Base-by-base conservation (phyloP, 2,888 invertebrate genomes). In the Eilema griseolum region DNA sequence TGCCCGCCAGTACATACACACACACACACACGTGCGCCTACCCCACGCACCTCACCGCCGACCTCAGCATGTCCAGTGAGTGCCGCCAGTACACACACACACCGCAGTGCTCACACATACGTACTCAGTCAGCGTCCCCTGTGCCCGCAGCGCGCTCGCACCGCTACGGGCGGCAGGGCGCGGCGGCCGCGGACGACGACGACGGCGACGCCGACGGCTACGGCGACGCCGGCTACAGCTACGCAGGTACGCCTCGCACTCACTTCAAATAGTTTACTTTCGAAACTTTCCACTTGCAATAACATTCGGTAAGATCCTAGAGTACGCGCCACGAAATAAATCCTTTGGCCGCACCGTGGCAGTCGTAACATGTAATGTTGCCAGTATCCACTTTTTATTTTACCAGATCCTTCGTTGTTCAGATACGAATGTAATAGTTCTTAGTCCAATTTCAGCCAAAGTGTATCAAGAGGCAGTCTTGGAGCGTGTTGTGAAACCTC, bases 111-210 rank as follows among this genome's bases (percentile, higher is more conserved):
- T 14, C 37, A 28, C 28, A 28, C 28, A 28, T 5, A 28, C 28
- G 5, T 5, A 28, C 28, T 3, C 28, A 33, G 7, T 33, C 31
- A 41, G 41, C 11, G 12, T 14, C 12, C 41, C 46, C 57, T 0
- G 0, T 41, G 41, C 4, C 16, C 16, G 10, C 89, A 97, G 97
- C 98, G 78, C 97, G 98, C 68, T 97, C 96, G 78, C 98, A 98
- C 90, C 98, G 98, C 88, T 98, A 98, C 95, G 98, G 98, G 16
- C 96, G 98, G 31, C 98, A 98, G 93, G 97, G 97, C 83, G 96
- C 97, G 83, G 96, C 96, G 91, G 90, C 71, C 95, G 95, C 75
- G 96, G 97, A 96, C 75, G 97, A 97, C 83, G 97, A 97, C 75
- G 97, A 97, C 84, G 96, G 79, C 59, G 94, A 88, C 60, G 90